Base-by-base conservation (phyloP, 2,797 vertebrate genomes). In the Chloroceryle amazona region DNA sequence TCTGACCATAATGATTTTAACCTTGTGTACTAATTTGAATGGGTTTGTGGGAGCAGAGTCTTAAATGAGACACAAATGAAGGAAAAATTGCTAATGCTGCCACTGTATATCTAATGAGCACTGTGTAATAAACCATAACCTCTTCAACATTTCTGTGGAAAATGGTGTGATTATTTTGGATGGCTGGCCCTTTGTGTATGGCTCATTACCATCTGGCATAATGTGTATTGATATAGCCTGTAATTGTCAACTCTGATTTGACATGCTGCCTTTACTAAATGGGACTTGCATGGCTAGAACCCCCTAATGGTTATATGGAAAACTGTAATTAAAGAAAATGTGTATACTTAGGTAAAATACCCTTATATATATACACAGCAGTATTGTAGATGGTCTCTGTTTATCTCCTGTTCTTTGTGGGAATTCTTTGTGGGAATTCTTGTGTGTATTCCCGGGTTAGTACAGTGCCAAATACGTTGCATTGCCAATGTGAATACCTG, bases 241-340 rank as follows among this genome's bases (percentile, higher is more conserved):
- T 98, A 99, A 99, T 98, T 98, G 98, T 99, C 99, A 99, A 99
- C 99, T 99, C 98, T 99, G 98, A 98, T 98, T 98, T 99, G 99
- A 99, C 99, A 99, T 98, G 98, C 98, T 98, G 98, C 98, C 99
- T 99, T 99, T 99, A 99, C 99, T 99, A 99, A 99, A 99, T 99
- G 99, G 98, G 99, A 98, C 98, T 98, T 98, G 98, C 98, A 98
- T 98, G 96, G 93, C 97, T 98, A 98, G 98, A 98, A 98, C 98
- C 98, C 96, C 98, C 98, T 98, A 98, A 98, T 98, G 97, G 93
- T 91, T 97, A 90, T 95, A 94, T 91, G 85, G 94, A 97, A 98
- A 98, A 97, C 89, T 96, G 54, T 98, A 97, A 98, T 98, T 98
- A 97, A 98, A 97, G 95, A 93, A 97, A 97, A 96, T 91, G 89